Base-by-base conservation (phyloP, 2,888 invertebrate species). In the Andricus curvator region DNA sequence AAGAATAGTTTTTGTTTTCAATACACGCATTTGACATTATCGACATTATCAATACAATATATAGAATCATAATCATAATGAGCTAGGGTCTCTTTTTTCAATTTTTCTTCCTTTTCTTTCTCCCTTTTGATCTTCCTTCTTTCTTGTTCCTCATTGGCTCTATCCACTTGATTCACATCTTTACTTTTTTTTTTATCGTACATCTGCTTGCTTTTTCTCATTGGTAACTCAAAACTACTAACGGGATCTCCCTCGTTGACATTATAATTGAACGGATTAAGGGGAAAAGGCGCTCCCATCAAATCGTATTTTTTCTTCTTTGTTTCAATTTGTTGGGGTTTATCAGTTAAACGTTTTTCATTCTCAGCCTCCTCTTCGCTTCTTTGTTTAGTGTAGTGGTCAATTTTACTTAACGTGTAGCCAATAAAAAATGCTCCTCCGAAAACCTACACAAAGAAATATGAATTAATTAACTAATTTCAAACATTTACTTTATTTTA, bases 31-130 rank as follows among this genome's bases (percentile, higher is more conserved):
- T 44, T 44, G 41, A 8, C 8, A 8, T 1, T 9, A 9, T 37
- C 37, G 37, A 37, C 9, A 37, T 37, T 51, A 51, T 51, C 8
- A n/a, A 20, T n/a, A 8, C 2, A 60, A 60, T 22, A 51, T 4
- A 70, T 51, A 20, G 70, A 51, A 51, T 70, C 51, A 51, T 70
- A 70, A 51, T 70, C 29, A 51, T 70, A 70, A 70, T 70, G 70
- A 51, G 70, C 6, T 70, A 15, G 70, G 22, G 8, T 60, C 11
- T 20, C 33, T 29, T 51, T 20, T 48, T 44, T 44, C 13, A 44
- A 5, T 20, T 29, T 70, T 20, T 17, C 1, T 29, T 20, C 4
- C 0, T 20, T 60, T 22, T 29, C 70, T 33, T n/a, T 20, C 51
- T 22, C 44, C 48, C 44, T 44, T 44, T 15, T 15, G 4, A 4